These are phyloP conservation scores for Pelmatolapia mariae DNA, from an alignment of 2,113 vertebrate genomes.

Conservation along the genomic window DNA sequence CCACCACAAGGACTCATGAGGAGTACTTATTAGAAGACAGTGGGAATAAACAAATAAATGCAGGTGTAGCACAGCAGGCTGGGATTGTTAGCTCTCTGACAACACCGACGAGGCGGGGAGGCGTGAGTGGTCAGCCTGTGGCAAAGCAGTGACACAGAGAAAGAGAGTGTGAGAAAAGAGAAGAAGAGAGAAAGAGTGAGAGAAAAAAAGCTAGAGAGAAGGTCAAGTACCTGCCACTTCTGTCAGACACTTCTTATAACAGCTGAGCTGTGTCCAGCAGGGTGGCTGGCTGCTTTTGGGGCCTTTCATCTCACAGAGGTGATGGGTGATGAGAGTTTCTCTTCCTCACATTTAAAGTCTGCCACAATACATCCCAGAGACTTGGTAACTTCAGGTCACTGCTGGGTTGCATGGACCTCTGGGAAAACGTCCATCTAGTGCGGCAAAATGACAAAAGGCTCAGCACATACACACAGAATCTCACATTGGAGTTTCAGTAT, in stretches of 20 bases:
- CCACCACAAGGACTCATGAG: background rate
- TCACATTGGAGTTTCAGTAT: background rate
- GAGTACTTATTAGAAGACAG: background rate
- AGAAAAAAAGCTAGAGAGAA: conserved; percentile 36
- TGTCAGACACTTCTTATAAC: conserved; percentile 65
- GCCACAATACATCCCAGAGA: conserved; percentile 47
- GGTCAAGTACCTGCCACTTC: conserved; percentile 70
- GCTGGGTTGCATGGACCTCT: background rate
- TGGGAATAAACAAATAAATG: background rate
- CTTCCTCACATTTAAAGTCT: conserved; percentile 60
- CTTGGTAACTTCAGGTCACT: conserved; percentile 33
- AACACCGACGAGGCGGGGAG: conserved; percentile 10
- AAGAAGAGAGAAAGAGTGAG: background rate
- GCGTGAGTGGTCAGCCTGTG: conserved; percentile 9
- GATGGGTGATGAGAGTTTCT: conserved; percentile 56
- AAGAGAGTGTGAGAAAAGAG: conserved; percentile 12
- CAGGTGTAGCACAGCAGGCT: background rate
- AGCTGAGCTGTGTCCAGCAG: conserved; percentile 51
- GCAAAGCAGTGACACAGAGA: conserved; percentile 17
- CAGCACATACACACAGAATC: background rate
- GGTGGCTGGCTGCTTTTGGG: conserved; percentile 48
- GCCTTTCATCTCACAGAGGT: conserved; percentile 55
- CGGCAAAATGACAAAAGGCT: background rate
- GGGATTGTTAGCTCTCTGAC: conserved; percentile 33
- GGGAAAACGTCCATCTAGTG: background rate